Evolutionary conservation across 2,797 vertebrate species (phyloP), one percentile per base, ranked within the genome.

Genomic region (Zalophus californianus): DNA sequence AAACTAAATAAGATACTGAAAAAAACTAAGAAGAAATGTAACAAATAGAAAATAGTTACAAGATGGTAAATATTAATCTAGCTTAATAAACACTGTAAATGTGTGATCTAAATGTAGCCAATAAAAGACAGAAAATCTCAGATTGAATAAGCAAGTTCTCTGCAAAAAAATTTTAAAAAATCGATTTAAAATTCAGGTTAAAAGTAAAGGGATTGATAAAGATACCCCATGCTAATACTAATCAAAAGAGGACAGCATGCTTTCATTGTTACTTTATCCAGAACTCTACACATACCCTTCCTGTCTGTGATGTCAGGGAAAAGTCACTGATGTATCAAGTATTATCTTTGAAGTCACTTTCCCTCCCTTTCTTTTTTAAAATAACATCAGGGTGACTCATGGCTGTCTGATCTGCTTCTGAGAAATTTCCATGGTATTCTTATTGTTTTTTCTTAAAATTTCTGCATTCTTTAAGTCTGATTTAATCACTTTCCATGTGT

Each of bases 401-500:
- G 52, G 58, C 88, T 32, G 32, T 89, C 87, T 94, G 66, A 91
- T 70, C 41, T 56, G 72, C 38, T 85, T 94, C 41, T 87, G 35
- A 89, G 66, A 86, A 86, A 91, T 64, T 95, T 10, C 48, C 58
- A 58, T 25, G 25, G 80, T 75, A 70, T 84, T 92, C 32, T 86
- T 79, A 50, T 2, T 52, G 54, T 52, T 73, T 64, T 32, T 52
- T 21, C 44, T 92, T 73, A 85, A 73, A 80, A 85, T 82, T 18
- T 68, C 48, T 96, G 54, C 80, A 20, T 91, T 86, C 25, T 60
- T 93, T 38, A 84, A 96, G 48, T 78, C 58, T 54, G 78, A 72
- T 44, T 94, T 97, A 86, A 96, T 27, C 41, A 56, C 25, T 82
- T 94, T 86, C 91, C 41, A 78, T 82, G 94, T 62, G 88, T 77